A percentile compares a stretch with the other conserved stretches of the same genome.
These are phyloP conservation scores for Mormyrus hasselquistii DNA, from an alignment of 2,797 vertebrate genomes.

Conservation along the genomic window DNA sequence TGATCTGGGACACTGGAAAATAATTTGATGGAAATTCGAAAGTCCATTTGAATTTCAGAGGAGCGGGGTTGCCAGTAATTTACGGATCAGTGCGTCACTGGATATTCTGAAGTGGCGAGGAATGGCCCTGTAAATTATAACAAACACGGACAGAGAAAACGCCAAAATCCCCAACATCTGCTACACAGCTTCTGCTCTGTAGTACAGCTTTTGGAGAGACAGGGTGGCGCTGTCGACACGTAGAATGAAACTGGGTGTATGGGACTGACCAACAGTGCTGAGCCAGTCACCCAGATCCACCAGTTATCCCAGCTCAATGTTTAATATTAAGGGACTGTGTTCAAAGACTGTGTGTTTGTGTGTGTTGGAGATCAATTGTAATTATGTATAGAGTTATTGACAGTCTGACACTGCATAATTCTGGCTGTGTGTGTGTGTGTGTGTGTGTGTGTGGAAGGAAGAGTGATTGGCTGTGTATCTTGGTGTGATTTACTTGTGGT, in stretches of 20 bases:
- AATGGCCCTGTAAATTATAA: background rate
- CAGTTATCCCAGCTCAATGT: background rate
- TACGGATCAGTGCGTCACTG: slow-evolving; percentile 51
- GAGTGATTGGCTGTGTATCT: background rate
- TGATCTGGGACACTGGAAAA: slow-evolving; percentile 15
- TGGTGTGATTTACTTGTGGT: background rate
- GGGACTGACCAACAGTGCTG: background rate
- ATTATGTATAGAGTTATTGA: background rate
- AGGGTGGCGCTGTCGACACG: background rate
- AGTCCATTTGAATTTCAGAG: slow-evolving; percentile 26
- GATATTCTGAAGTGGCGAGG: slow-evolving; percentile 26
- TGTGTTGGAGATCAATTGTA: background rate
- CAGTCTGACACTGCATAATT: background rate
- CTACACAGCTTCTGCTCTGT: background rate
- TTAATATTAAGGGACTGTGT: background rate
- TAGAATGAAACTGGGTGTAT: background rate
- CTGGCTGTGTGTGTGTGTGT: background rate
- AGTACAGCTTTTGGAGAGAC: background rate
- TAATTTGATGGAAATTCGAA: slow-evolving; percentile 13
- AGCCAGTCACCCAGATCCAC: background rate
- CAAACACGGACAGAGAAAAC: background rate
- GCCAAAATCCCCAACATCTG: background rate
- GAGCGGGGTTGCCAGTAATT: slow-evolving; percentile 35
- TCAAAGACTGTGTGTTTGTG: background rate
- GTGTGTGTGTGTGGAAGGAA: background rate